Evolutionary conservation across 2,113 vertebrate genomes (phyloP), one percentile per base, ranked within the genome.

Genomic region (Paradoxurus hermaphroditus): DNA sequence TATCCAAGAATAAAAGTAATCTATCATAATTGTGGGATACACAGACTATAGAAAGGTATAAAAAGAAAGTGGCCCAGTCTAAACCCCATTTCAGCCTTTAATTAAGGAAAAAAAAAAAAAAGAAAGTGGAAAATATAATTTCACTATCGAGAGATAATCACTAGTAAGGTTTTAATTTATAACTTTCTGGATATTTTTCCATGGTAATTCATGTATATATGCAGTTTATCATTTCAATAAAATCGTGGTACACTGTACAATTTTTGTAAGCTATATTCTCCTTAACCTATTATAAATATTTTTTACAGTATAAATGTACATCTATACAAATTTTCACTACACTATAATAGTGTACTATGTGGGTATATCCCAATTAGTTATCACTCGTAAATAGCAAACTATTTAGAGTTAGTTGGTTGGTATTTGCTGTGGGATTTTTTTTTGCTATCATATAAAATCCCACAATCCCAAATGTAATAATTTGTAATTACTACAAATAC

Each of bases 1-100:
- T 89, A 65, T 70, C 44, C 90, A 31, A 83, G 59, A 86, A 93
- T 89, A 86, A 90, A 96, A 95, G n/a, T 7, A 53, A 83, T 78
- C 70, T 65, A 34, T 81, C 70, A 75, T 67, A 87, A 78, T 49
- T 56, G 7, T 82, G 44, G 6, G 21, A 73, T 70, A 77, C 41
- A 72, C 1, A 87, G 39, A 65, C 14, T 51, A 49, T n/a, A 79
- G 46, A 63, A 86, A 87, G 14, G 11, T 70, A 53, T 44, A 85
- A 90, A 77, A 92, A 72, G 6, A 77, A 92, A 95, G n/a, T 73
- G 39, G 86, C n/a, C n/a, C n/a, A n/a, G n/a, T n/a, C n/a, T n/a
- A n/a, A n/a, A n/a, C n/a, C n/a, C n/a, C n/a, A n/a, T n/a, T n/a
- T n/a, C n/a, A n/a, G n/a, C n/a, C n/a, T n/a, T n/a, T n/a, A n/a